Evolutionary conservation across 2,888 invertebrate species (phyloP).

Genomic region (Apoda limacodes): DNA sequence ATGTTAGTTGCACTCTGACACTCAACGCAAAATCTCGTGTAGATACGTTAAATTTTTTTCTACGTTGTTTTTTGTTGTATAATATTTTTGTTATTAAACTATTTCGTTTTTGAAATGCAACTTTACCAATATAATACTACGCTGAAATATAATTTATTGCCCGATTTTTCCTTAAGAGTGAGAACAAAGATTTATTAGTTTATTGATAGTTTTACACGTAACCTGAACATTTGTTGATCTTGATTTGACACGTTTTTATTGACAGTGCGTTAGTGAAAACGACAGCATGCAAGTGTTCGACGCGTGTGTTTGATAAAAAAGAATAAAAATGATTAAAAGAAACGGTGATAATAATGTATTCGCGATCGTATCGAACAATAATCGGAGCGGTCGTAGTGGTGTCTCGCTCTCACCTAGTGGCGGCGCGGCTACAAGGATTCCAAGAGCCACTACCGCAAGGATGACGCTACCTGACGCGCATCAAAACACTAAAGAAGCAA

Average conservation of each 20-base stretch:
- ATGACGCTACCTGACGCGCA: constrained; percentile 65
- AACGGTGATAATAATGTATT: constrained; percentile 65
- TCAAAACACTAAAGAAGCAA: constrained; percentile 58
- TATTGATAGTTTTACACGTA: constrained; percentile 26
- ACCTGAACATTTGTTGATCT: background rate
- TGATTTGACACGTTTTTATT: constrained; percentile 42
- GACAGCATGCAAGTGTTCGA: constrained; percentile 49
- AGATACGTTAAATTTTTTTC: constrained; percentile 27
- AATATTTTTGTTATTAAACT: too few species aligned
- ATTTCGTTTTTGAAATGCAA: too few species aligned
- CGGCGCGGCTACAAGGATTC: constrained; percentile 57
- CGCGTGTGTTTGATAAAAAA: constrained; percentile 55
- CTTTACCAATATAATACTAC: too few species aligned
- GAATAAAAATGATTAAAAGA: constrained; percentile 67
- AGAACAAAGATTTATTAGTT: constrained; percentile 59
- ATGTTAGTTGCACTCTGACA: constrained; percentile 54
- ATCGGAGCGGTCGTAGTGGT: constrained; percentile 42
- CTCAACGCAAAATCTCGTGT: constrained; percentile 44
- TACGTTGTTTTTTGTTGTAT: too few species aligned
- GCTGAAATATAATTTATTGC: too few species aligned
- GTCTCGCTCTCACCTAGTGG: constrained; percentile 52
- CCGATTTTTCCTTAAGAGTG: constrained; percentile 49
- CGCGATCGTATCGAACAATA: constrained; percentile 65
- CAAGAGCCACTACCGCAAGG: constrained; percentile 61
- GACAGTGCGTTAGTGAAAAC: constrained; percentile 47